Evolutionary conservation across 2,113 vertebrate species (phyloP).

Genomic region (Stictonetta naevosa): DNA sequence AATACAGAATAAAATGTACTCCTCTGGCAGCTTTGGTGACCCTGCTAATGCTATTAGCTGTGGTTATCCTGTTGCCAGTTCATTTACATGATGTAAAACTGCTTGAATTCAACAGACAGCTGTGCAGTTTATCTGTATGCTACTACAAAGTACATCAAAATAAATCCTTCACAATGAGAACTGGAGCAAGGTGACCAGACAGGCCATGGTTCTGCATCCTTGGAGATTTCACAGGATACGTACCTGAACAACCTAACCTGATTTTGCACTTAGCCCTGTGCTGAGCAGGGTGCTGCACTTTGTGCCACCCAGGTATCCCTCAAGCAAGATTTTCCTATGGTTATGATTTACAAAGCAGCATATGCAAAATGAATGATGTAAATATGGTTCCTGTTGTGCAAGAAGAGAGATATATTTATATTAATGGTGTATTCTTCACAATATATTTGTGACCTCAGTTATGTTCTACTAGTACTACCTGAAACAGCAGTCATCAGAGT

Average conservation of each 20-base stretch:
- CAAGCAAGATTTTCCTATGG: neutral
- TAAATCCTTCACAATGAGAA: neutral
- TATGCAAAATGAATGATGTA: neutral
- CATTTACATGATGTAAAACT: neutral
- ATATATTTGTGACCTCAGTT: neutral
- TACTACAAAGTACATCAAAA: neutral
- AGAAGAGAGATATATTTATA: neutral
- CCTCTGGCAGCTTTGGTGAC: neutral
- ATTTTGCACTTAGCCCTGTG: neutral
- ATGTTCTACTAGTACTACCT: neutral
- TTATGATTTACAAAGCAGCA: neutral
- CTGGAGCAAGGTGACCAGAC: neutral
- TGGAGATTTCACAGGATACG: neutral
- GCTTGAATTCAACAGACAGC: neutral
- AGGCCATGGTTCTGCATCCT: neutral
- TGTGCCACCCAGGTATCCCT: too few species aligned
- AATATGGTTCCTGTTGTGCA: neutral
- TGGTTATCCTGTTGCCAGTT: neutral
- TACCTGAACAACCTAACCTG: rapidly evolving
- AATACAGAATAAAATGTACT: neutral
- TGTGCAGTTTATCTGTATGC: neutral
- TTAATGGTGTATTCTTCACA: neutral
- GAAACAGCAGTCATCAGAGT: neutral
- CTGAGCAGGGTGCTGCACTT: neutral
- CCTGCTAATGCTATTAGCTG: neutral